Evolutionary conservation across 2,888 invertebrate genomes (phyloP).

Genomic region (Falcaria lacertinaria): DNA sequence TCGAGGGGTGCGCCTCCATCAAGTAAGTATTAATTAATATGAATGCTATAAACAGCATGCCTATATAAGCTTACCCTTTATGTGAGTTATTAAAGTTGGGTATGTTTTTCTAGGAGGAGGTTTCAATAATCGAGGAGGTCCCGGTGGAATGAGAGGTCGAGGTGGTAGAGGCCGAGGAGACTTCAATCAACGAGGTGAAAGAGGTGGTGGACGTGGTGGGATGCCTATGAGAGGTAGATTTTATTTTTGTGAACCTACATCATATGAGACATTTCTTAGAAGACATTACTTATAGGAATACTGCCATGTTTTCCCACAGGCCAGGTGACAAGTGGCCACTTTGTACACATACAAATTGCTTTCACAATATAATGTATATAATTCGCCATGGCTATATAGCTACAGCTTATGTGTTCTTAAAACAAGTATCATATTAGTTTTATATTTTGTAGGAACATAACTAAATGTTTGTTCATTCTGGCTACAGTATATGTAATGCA

Average conservation of each 20-base stretch:
- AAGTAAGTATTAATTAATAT: constrained; percentile 40
- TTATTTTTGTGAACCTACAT: no score
- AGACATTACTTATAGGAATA: no score
- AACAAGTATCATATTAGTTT: neutral
- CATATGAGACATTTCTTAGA: no score
- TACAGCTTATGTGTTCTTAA: no score
- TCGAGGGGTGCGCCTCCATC: constrained; percentile 59
- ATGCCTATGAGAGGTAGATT: constrained; percentile 68
- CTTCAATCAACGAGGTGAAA: constrained; percentile 59
- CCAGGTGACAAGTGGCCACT: no score
- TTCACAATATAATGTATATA: no score
- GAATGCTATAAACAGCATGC: no score
- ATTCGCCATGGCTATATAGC: no score
- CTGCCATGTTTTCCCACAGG: no score
- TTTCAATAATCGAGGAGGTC: constrained; percentile 63
- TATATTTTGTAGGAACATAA: neutral
- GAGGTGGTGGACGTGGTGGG: constrained; percentile 60
- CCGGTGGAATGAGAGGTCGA: constrained; percentile 62
- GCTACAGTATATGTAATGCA: neutral
- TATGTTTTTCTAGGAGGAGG: constrained; percentile 48
- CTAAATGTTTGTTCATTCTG: neutral
- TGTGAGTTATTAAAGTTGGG: no score
- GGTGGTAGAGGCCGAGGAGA: constrained; percentile 67
- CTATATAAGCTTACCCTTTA: constrained; percentile 6
- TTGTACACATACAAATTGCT: neutral